phyloP scores from a whole-genome alignment of 2,113 vertebrate species.

The Empidonax alnorum region DNA sequence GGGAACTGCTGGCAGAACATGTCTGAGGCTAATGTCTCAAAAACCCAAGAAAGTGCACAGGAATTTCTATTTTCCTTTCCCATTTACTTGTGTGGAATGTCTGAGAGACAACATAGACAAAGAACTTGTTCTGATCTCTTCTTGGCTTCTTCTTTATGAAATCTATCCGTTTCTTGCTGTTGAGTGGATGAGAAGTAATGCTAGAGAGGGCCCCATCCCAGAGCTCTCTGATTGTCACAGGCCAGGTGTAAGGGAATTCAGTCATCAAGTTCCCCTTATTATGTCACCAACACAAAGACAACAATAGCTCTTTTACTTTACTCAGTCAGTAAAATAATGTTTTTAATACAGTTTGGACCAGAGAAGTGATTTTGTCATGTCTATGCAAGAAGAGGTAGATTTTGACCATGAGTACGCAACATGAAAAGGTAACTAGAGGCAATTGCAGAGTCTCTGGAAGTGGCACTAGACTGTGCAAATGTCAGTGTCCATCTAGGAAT shows the following conservation, averaged over 20 bases:
- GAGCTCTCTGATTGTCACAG: not conserved
- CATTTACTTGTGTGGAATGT: not conserved
- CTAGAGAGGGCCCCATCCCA: not conserved
- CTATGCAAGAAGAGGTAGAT: not conserved
- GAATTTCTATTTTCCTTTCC: not conserved
- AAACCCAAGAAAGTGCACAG: rapidly evolving
- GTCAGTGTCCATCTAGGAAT: no score
- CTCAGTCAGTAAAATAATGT: not conserved
- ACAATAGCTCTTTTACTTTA: not conserved
- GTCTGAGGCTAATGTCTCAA: not conserved
- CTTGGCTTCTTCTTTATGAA: not conserved
- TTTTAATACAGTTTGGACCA: not conserved
- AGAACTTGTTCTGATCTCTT: not conserved
- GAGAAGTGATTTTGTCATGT: not conserved
- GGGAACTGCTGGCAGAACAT: not conserved
- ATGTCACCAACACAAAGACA: no score
- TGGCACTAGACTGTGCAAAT: not conserved
- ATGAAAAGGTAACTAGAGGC: not conserved
- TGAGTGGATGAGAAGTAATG: not conserved
- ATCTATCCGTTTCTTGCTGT: not conserved
- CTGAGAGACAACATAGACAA: not conserved
- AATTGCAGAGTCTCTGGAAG: not conserved
- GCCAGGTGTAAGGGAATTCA: not conserved
- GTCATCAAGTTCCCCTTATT: not conserved
- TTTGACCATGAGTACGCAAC: not conserved